Evolutionary conservation across 2,888 invertebrate species (phyloP), one percentile per base, ranked within the genome.

Genomic region (Cephalotes varians): DNA sequence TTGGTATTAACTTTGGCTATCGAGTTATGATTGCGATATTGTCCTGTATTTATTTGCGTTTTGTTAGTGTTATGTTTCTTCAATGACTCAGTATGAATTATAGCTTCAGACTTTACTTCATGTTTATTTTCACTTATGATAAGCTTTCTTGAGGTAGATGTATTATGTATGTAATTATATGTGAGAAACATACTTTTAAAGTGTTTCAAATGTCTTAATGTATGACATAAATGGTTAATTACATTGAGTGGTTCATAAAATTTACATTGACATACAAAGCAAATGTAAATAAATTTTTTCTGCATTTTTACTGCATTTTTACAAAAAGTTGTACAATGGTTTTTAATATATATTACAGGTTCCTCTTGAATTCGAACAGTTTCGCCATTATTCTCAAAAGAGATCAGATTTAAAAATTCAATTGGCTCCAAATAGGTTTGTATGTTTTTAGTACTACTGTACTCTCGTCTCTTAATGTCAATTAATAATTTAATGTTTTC

Each of bases 131-230:
- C 2, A 15, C 28, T 56, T 15, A 7, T 3, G 12, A 7, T 25
- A 25, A n/a, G n/a, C 6, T 56, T 12, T 40, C 21, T 25, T 18
- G 21, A 44, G 21, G 15, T 15, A 47, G 18, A 37, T 37, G 40
- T 3, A 18, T n/a, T 12, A 28, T 54, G 10, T 54, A 71, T 18
- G 18, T 34, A 9, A 25, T 25, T 71, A 18, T 28, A 40, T 18
- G 31, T 72, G 10, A 28, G n/a, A 25, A 73, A 49, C 28, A 31
- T 37, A 3, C 34, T 85, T n/a, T 0, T 1, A 21, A 73, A 56
- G n/a, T 81, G 49, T 7, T 51, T n/a, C 18, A 84, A 49, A 69
- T 84, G 84, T 51, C 2, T 44, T 10, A 0, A 1, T 0, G 1
- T 56, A 1, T 21, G 0, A 21, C 58, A 44, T 15, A 21, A 18